Evolutionary conservation across 2,797 vertebrate genomes (phyloP), one percentile per base, ranked within the genome.

Genomic region (Crocodylus rhombifer): DNA sequence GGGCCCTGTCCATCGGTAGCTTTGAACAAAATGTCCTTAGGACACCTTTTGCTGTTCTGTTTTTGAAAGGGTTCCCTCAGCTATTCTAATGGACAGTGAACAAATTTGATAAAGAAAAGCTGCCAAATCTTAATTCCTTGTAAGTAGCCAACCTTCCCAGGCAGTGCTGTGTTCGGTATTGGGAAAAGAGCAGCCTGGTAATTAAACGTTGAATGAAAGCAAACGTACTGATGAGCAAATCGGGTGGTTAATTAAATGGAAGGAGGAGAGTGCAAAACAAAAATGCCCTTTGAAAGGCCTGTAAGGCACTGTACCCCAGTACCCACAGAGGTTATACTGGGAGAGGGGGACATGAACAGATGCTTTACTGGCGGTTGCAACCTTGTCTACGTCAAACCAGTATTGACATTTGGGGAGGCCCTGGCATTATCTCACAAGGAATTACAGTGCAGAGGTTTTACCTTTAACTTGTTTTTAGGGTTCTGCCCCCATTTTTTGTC

Each of bases 81-180:
- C 86, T 36, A 58, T 75, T 85, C 91, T 74, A 80, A 82, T 89
- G 57, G 69, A n/a, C 87, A 95, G 94, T 91, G 94, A 96, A 86
- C 86, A 86, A 18, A 87, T 90, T 18, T 93, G 90, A 95, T 30
- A 30, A 30, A 30, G 30, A 30, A 30, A 30, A 30, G 30, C 30
- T 30, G 30, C 30, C 30, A 30, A 30, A 30, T 30, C 30, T 30
- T 30, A 30, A 30, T 30, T 30, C 30, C 86, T n/a, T 11, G 28
- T 4, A 80, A 77, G 16, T 1, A 28, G 79, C 89, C 79, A 64
- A 7, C 14, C 51, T 91, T 86, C 82, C 93, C 89, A 93, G 86
- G 69, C 81, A 2, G 75, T 10, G 25, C 93, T 17, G 15, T 0
- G 28, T 80, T 73, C 89, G 2, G 18, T 3, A 5, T 28, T 77